Evolutionary conservation across 2,888 invertebrate genomes (phyloP), one percentile per base, ranked within the genome.

Genomic region (Leucophenga maculata): DNA sequence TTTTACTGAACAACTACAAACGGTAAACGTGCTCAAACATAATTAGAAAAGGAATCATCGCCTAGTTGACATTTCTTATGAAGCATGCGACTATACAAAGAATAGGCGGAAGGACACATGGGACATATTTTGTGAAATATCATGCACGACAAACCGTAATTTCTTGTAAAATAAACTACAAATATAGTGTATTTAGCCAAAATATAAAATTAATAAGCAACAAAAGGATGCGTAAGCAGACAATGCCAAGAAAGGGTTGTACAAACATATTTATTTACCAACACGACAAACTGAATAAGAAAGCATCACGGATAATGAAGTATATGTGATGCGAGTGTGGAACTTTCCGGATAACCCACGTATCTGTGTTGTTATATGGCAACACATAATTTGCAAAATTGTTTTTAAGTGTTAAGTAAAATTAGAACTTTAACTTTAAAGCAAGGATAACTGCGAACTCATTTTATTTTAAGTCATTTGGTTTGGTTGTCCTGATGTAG

Each of bases 171-270:
- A 79, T 77, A 74, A 80, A 80, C 79, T 77, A 77, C 78, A 75
- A 82, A 77, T 75, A 81, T 81, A 78, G 78, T 84, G 75, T 75
- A 81, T 85, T 82, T 80, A 81, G 78, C 84, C 78, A 80, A 78
- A 79, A 81, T 83, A 81, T 85, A 82, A 26, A 22, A 55, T 39
- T 39, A 39, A 39, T 39, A 11, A 39, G 11, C 1, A 39, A 39
- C 4, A 39, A 39, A 39, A 39, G 39, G 39, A 39, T 39, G 39
- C 8, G 11, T 39, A 39, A 39, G 26, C 26, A 26, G 26, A 26
- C 26, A 26, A 26, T 26, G 26, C 26, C 26, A 26, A 26, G 39
- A 11, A 39, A 39, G 39, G 39, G 39, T 39, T 39, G 11, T 11
- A 39, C 39, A 39, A 39, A 39, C 39, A 39, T 39, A 39, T 39